These are phyloP conservation scores for Rana temporaria DNA, from an alignment of 2,113 vertebrate species.

Conservation along the genomic window DNA sequence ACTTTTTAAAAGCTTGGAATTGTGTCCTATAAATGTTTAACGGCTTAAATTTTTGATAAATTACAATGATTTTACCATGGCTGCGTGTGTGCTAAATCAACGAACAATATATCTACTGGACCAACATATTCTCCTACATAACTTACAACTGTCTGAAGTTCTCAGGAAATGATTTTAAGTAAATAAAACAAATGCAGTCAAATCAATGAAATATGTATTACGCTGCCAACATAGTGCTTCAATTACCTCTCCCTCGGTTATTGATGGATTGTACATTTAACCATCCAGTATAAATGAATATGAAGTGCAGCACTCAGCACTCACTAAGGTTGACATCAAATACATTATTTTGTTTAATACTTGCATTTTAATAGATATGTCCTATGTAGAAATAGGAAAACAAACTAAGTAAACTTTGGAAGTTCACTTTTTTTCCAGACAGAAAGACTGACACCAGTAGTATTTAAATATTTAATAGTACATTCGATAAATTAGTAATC, in stretches of 20 bases:
- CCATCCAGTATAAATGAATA: not conserved
- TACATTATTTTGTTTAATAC: not conserved
- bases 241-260: slow-evolving; percentile 10
- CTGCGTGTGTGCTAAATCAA: too few species aligned
- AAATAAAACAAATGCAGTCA: slow-evolving; percentile 20
- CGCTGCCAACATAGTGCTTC: not conserved
- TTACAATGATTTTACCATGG: too few species aligned
- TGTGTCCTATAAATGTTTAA: too few species aligned
- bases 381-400: not conserved
- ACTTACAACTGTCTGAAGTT: slow-evolving; percentile 2
- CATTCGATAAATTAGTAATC: too few species aligned
- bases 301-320: slow-evolving; percentile 7
- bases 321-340: slow-evolving; percentile 3
- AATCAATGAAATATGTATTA: slow-evolving; percentile 1
- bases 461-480: too few species aligned
- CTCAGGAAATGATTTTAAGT: not conserved
- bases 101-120: not conserved
- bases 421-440: too few species aligned
- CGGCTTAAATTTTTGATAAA: too few species aligned
- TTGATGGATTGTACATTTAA: slow-evolving; percentile 33
- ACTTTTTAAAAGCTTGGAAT: too few species aligned
- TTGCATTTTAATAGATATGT: not conserved
- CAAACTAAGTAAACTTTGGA: not conserved
- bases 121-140: not conserved
- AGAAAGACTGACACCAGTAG: too few species aligned